These are phyloP conservation scores for Piezodorus guildinii DNA, from an alignment of 1,140 invertebrate species.

Conservation along the genomic window DNA sequence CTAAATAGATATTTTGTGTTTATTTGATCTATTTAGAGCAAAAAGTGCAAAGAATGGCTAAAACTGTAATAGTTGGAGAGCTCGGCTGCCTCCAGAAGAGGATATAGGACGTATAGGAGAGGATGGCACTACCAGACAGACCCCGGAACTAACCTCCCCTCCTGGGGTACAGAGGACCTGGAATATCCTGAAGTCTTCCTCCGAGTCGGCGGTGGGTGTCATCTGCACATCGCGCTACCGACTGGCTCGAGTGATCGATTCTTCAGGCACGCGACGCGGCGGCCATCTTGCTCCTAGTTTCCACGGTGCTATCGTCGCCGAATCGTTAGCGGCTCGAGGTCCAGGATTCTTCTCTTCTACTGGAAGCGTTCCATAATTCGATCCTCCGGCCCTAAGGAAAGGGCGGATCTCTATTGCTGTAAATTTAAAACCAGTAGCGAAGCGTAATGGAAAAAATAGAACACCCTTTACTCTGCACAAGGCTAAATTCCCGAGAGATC, in stretches of 20 bases:
- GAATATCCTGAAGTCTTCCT: slow-evolving; percentile 24
- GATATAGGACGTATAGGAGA: background rate
- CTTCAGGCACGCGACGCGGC: background rate
- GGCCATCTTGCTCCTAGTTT: slow-evolving; percentile 5
- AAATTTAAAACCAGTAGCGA: no score
- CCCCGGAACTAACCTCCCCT: slow-evolving; percentile 14
- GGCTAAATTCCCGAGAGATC: no score
- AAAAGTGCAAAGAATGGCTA: no score
- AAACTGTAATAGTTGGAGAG: no score
- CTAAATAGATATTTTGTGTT: no score
- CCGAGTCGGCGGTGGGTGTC: slow-evolving; percentile 5
- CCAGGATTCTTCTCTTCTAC: no score
- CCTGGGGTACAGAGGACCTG: slow-evolving; percentile 18
- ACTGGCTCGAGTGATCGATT: background rate
- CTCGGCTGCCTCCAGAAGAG: background rate
- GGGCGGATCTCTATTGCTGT: no score
- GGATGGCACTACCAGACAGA: background rate
- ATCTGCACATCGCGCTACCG: background rate
- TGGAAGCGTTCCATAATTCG: no score
- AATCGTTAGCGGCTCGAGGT: background rate
- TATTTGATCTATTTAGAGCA: no score
- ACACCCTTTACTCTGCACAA: no score
- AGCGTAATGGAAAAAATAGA: no score
- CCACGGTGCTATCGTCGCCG: background rate
- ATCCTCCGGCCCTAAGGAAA: no score